Evolutionary conservation across 2,888 invertebrate genomes (phyloP), one percentile per base, ranked within the genome.

Genomic region (Punctoribates punctum): DNA sequence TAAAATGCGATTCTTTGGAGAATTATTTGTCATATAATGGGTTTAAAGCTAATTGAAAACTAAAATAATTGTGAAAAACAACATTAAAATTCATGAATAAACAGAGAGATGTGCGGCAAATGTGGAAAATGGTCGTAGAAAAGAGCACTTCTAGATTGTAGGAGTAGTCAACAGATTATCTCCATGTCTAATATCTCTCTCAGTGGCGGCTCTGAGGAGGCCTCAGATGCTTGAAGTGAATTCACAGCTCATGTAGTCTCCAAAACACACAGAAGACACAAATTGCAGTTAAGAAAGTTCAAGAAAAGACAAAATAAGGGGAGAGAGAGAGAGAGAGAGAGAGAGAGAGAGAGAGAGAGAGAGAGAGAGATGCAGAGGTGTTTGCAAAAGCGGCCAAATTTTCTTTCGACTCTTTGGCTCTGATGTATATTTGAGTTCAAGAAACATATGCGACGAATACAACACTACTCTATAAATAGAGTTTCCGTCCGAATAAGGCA

Each of bases 81-180:
- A 65, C 65, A 65, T 65, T 27, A 65, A 65, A 60, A 34, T 25
- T 65, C 65, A 65, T 34, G 34, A 9, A 20, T n/a, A 54, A 54
- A 23, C 20, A n/a, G 20, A 20, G 65, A 57, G 34, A 34, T 65
- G 17, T 65, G 65, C 65, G n/a, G 65, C 65, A 65, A 65, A 34
- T 65, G 65, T 65, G 38, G 65, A 65, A 65, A 65, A 57, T 57
- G 57, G 57, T 65, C 17, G 65, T 17, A 38, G 42, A 42, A 62
- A 65, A 29, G 38, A 65, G 65, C 65, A 65, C 65, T 65, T 65
- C 13, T 17, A 9, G 3, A 11, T 23, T 23, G 57, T 57, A 25
- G 57, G n/a, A 23, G 57, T 13, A 65, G 34, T 23, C 34, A 65
- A 62, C 27, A 65, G 29, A 65, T n/a, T n/a, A n/a, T n/a, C n/a